Conservation (phyloP, 1,140 invertebrate genomes). For the Zophobas morio region DNA sequence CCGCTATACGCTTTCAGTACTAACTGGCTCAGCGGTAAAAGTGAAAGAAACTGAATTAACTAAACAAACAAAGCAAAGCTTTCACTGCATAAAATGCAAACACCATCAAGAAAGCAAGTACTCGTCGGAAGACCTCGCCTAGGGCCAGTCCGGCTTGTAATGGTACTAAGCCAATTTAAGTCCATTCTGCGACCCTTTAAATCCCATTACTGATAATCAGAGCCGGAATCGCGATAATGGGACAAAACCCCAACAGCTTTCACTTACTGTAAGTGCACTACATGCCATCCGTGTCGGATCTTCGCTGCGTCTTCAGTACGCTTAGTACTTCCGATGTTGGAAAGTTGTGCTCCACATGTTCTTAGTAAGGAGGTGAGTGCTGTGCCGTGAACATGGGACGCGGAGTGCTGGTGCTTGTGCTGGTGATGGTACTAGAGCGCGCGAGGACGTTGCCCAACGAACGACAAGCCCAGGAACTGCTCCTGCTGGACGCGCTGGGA, state of each 20-base stretch:
- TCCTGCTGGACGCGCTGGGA: conserved; percentile 80
- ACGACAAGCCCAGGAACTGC: conserved; percentile 81
- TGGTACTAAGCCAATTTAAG: not conserved
- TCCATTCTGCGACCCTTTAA: not conserved
- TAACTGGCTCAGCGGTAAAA: conserved; percentile 58
- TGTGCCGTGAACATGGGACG: conserved; percentile 55
- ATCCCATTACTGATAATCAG: conserved; percentile 13
- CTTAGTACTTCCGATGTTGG: conserved; percentile 52
- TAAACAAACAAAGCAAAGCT: conserved; percentile 54
- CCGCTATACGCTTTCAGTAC: conserved; percentile 57
- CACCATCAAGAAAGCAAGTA: not conserved
- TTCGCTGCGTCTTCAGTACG: conserved; percentile 50
- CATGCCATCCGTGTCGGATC: conserved; percentile 48
- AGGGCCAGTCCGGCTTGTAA: no score
- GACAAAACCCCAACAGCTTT: conserved; percentile 45
- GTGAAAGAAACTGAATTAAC: conserved; percentile 54
- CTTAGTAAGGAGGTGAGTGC: conserved; percentile 57
- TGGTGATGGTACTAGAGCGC: conserved; percentile 55
- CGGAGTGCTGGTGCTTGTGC: conserved; percentile 54
- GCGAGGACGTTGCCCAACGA: conserved; percentile 70
- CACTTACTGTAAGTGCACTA: conserved; percentile 53
- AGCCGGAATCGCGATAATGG: conserved; percentile 27
- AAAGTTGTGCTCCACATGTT: conserved; percentile 58
- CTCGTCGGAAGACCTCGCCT: no score
- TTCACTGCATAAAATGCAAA: conserved; percentile 50